Percentiles rank a stretch among this genome's conserved stretches.
phyloP scores from a whole-genome alignment of 2,797 vertebrate species.

The Sebastes minor region DNA sequence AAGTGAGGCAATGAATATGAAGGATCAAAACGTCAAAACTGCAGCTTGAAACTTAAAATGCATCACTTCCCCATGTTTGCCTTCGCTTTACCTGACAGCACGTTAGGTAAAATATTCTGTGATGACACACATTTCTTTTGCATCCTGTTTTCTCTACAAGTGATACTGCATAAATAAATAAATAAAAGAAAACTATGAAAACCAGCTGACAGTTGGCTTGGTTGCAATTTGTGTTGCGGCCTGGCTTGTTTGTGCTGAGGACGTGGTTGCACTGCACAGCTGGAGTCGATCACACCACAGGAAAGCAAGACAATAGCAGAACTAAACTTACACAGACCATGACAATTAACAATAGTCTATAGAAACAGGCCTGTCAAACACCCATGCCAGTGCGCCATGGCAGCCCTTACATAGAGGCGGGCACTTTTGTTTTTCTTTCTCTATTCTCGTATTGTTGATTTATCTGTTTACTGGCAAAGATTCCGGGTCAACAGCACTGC shows the following conservation, averaged over 20 bases:
- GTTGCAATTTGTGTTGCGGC: slow-evolving; percentile 18
- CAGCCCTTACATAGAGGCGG: slow-evolving; percentile 32
- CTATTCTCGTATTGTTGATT: slow-evolving; percentile 49
- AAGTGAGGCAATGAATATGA: background rate
- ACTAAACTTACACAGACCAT: slow-evolving; percentile 35
- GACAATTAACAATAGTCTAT: slow-evolving; percentile 48
- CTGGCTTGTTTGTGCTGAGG: background rate
- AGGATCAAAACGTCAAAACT: background rate
- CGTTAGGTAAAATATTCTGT: background rate
- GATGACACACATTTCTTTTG: background rate
- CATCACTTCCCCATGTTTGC: background rate
- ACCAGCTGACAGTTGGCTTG: background rate
- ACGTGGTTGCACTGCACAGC: slow-evolving; percentile 40
- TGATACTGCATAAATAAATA: background rate
- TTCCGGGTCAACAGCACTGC: slow-evolving; percentile 55
- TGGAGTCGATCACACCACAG: slow-evolving; percentile 37
- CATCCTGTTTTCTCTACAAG: background rate
- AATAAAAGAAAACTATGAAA: background rate
- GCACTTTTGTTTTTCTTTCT: slow-evolving; percentile 53
- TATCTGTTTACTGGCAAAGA: slow-evolving; percentile 68
- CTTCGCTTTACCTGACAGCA: background rate
- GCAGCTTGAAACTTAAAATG: background rate
- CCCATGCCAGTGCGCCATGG: slow-evolving; percentile 27
- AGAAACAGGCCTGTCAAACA: slow-evolving; percentile 40
- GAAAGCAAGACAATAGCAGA: slow-evolving; percentile 37